Conservation (phyloP, 2,888 invertebrate species). For the Chymomyza caudatula region DNA sequence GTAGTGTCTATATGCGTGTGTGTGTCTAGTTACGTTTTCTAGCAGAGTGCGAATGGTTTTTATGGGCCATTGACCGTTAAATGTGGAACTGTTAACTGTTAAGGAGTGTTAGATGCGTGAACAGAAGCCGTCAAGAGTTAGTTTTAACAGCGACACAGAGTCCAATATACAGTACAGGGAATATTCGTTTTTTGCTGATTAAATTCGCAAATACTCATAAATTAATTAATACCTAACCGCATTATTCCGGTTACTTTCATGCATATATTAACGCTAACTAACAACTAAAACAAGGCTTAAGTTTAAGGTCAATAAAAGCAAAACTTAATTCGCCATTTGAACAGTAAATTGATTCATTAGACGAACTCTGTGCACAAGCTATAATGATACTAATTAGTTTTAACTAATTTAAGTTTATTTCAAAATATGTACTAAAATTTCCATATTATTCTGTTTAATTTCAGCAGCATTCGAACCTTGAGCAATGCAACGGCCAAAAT, state of each 20-base stretch:
- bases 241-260: not conserved
- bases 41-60: constrained; percentile 8
- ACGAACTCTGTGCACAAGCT: no score
- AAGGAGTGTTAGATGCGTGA: not conserved
- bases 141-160: no score
- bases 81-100: not conserved
- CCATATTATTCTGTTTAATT: not conserved
- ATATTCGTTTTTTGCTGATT: no score
- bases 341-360: not conserved
- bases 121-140: not conserved
- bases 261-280: not conserved
- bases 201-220: not conserved
- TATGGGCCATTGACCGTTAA: constrained; percentile 32
- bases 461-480: not conserved
- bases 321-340: not conserved
- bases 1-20: constrained; percentile 3
- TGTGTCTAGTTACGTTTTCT: not conserved
- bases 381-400: no score
- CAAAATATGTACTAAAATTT: not conserved
- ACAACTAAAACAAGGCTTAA: not conserved
- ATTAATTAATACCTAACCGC: not conserved
- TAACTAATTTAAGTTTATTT: no score
- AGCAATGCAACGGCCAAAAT: not conserved
- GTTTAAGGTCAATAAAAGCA: not conserved
- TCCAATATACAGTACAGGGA: not conserved